Percentiles rank a stretch among this genome's conserved stretches.
phyloP scores from a whole-genome alignment of 2,888 invertebrate genomes.

The Dyspetes luteomarginatus region DNA sequence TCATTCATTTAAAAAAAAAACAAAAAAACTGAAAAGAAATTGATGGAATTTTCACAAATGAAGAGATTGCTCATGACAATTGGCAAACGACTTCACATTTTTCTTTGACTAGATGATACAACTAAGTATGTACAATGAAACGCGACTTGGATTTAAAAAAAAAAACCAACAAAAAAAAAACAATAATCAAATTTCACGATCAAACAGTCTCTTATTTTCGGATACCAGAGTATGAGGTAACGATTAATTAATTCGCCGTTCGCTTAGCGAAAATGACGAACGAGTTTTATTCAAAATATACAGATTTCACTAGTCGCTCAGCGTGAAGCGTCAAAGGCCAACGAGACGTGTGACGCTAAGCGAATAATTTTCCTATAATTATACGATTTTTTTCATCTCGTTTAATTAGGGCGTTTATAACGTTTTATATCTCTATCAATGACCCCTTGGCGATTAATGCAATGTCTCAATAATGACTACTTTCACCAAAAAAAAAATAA shows the following conservation, averaged over 20 bases:
- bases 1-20: slow-evolving; percentile 51
- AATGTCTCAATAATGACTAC: slow-evolving; percentile 36
- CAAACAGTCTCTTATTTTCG: slow-evolving; percentile 65
- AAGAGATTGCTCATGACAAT: slow-evolving; percentile 34
- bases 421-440: slow-evolving; percentile 25
- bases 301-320: slow-evolving; percentile 48
- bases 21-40: slow-evolving; percentile 29
- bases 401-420: slow-evolving; percentile 43
- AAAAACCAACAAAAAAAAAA: slow-evolving; percentile 32
- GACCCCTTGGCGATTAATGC: slow-evolving; percentile 27
- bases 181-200: slow-evolving; percentile 42
- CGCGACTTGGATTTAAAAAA: slow-evolving; percentile 20
- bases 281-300: slow-evolving; percentile 54
- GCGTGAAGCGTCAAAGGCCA: slow-evolving; percentile 50
- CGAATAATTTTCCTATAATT: slow-evolving; percentile 26
- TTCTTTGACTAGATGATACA: slow-evolving; percentile 47
- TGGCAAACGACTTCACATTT: slow-evolving; percentile 33
- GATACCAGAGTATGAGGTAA: slow-evolving; percentile 36
- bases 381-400: slow-evolving; percentile 31
- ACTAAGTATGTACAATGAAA: slow-evolving; percentile 62
- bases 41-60: slow-evolving; percentile 3
- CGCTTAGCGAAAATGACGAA: slow-evolving; percentile 49
- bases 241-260: slow-evolving; percentile 43
- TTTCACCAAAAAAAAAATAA: slow-evolving; percentile 9
- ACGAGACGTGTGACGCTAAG: slow-evolving; percentile 47